A percentile compares a stretch with the other conserved stretches of the same genome.
Evolutionary conservation across 2,888 invertebrate genomes (phyloP).

Genomic region (Pseudococcus viburni): DNA sequence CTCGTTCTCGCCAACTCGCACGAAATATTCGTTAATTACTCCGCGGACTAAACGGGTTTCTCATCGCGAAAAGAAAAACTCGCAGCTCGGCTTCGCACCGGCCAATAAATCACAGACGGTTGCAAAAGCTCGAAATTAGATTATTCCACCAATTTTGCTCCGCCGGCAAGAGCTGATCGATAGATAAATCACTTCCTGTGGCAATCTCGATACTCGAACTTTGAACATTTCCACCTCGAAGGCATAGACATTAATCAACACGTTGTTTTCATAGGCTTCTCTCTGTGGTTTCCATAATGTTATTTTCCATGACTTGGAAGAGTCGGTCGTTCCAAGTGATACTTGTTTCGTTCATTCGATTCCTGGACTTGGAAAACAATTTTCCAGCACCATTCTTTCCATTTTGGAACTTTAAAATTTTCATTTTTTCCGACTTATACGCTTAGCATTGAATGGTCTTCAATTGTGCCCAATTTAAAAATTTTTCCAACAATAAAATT

Average conservation of each 20-base stretch:
- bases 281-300: too few relatives aligned
- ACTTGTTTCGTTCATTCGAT: too few relatives aligned
- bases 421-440: too few relatives aligned
- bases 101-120: not conserved
- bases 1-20: not conserved
- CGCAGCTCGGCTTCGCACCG: not conserved
- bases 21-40: not conserved
- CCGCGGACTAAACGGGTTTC: too few relatives aligned
- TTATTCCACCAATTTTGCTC: not conserved
- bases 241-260: slow-evolving; percentile 1
- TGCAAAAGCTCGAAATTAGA: not conserved
- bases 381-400: too few relatives aligned
- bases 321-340: too few relatives aligned
- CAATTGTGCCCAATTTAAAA: too few relatives aligned
- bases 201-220: not conserved
- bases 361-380: too few relatives aligned
- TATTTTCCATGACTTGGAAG: too few relatives aligned
- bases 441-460: too few relatives aligned
- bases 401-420: too few relatives aligned
- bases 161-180: not conserved
- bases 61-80: not conserved
- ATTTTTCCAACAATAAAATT: too few relatives aligned
- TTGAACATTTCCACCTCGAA: not conserved
- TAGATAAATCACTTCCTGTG: slow-evolving; percentile 11
- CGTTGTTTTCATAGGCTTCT: not conserved